Evolutionary conservation across 1,140 invertebrate species (phyloP).

Genomic region (Habropoda laboriosa): DNA sequence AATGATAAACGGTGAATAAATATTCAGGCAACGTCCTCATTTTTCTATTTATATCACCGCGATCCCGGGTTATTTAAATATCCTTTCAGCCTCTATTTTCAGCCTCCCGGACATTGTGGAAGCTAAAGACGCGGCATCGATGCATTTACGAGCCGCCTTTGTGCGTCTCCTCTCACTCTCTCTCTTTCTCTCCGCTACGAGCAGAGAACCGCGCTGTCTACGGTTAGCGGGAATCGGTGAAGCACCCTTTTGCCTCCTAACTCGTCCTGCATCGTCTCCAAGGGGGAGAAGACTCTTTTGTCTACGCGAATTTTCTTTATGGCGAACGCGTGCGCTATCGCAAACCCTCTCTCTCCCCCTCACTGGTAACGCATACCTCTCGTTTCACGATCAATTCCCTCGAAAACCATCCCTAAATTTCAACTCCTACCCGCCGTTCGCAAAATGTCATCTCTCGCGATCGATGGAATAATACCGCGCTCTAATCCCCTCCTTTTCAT

Average conservation of each 20-base stretch:
- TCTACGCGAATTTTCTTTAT: slow-evolving; percentile 1
- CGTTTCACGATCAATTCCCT: background rate
- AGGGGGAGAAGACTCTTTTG: background rate
- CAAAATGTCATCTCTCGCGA: too few relatives aligned
- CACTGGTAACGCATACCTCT: too few relatives aligned
- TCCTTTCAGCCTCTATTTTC: slow-evolving; percentile 21
- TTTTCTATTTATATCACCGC: slow-evolving; percentile 26
- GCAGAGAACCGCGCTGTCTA: slow-evolving; percentile 1
- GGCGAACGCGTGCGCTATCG: slow-evolving; percentile 35
- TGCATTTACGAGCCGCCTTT: slow-evolving; percentile 36
- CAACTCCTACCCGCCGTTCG: too few relatives aligned
- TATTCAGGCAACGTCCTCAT: slow-evolving; percentile 41
- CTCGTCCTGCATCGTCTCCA: slow-evolving; percentile 9
- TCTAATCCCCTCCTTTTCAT: too few relatives aligned
- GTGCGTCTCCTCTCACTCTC: background rate
- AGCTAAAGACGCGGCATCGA: slow-evolving; percentile 26
- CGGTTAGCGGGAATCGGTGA: slow-evolving; percentile 4
- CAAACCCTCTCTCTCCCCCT: too few relatives aligned
- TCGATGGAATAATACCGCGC: too few relatives aligned
- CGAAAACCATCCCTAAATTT: too few relatives aligned
- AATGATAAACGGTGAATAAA: slow-evolving; percentile 26
- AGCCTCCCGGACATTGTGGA: slow-evolving; percentile 20
- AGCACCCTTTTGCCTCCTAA: slow-evolving; percentile 18
- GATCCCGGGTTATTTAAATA: slow-evolving; percentile 40
- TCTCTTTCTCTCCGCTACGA: background rate